phyloP scores from a whole-genome alignment of 2,113 vertebrate genomes.

The Dolichallabes microphthalmus region DNA sequence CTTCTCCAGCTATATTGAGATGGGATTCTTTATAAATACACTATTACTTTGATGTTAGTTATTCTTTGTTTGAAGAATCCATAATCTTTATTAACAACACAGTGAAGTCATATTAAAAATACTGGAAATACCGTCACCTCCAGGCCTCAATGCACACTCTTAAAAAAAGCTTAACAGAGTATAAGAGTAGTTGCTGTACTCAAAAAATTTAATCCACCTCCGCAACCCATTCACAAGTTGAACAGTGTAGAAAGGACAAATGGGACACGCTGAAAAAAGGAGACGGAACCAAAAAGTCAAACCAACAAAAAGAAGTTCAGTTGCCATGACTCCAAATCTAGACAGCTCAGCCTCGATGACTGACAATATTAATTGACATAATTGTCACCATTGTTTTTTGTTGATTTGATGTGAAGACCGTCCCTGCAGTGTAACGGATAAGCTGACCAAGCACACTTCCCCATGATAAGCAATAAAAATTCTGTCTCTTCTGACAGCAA shows the following conservation, averaged over 20 bases:
- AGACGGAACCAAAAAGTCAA: neutral
- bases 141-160: neutral
- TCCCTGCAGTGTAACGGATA: no score
- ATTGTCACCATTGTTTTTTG: neutral
- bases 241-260: neutral
- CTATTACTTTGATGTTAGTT: neutral
- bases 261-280: neutral
- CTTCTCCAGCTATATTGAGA: neutral
- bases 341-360: no score
- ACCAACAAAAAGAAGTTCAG: neutral
- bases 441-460: no score
- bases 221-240: neutral
- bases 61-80: neutral
- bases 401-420: neutral
- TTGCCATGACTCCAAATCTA: no score
- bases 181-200: neutral
- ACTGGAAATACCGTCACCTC: no score
- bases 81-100: no score
- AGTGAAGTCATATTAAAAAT: no score
- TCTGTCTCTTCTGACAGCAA: neutral
- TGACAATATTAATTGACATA: neutral
- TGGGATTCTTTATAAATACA: neutral
- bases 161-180: neutral
- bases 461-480: neutral
- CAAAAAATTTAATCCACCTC: neutral